A percentile compares a stretch with the other conserved stretches of the same genome.
Conservation (phyloP, 2,113 vertebrate species). For the Gambusia affinis region DNA sequence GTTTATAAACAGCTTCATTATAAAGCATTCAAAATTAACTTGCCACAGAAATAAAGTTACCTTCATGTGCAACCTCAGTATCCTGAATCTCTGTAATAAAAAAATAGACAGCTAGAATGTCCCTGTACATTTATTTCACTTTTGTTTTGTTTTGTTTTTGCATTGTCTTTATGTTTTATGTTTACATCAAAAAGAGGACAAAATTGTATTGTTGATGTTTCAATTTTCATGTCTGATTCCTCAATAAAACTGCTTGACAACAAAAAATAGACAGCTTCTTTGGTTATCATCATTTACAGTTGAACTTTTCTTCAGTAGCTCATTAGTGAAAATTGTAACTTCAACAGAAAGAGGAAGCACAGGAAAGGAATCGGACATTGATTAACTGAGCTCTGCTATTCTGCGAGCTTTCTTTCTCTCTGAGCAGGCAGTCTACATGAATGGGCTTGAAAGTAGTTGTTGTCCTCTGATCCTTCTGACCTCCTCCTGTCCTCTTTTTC, state of each 20-base stretch:
- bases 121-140: no score
- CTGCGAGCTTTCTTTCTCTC: slow-evolving; percentile 1
- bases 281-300: background rate
- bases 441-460: slow-evolving; percentile 54
- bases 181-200: no score
- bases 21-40: background rate
- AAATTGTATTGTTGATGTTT: no score
- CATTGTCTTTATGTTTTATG: no score
- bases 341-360: background rate
- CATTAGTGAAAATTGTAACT: background rate
- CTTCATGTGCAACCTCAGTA: background rate
- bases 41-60: no score
- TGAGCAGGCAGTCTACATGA: slow-evolving; percentile 30
- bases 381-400: slow-evolving; percentile 29
- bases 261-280: background rate
- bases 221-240: no score
- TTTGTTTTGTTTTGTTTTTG: no score
- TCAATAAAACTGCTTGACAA: no score
- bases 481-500: slow-evolving; percentile 1
- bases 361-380: slow-evolving; percentile 9
- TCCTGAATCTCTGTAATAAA: background rate
- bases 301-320: background rate
- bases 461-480: slow-evolving; percentile 35
- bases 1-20: background rate
- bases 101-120: no score